A percentile compares a stretch with the other conserved stretches of the same genome.
phyloP scores from a whole-genome alignment of 30 jellyfish, hydroid and myxozoan genomes.

The Hydra vulgaris region DNA sequence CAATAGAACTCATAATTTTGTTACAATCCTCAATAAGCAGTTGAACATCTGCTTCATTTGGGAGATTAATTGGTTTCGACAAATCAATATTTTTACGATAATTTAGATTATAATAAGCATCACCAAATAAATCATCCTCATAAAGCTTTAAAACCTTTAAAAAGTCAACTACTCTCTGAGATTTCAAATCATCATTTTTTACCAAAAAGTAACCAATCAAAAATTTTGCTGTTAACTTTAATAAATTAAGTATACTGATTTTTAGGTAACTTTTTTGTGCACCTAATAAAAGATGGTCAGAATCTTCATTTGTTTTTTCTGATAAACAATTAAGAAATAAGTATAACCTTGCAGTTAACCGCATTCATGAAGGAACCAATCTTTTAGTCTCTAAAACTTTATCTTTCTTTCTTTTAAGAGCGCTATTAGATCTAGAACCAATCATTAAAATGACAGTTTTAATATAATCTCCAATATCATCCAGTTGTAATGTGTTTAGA shows the following conservation, averaged over 20 bases:
- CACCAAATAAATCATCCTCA: conserved; percentile 28
- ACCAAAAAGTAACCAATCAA: conserved; percentile 28
- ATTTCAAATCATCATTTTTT: background rate
- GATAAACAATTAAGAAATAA: background rate
- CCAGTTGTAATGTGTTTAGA: conserved; percentile 2
- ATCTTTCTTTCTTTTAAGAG: conserved; percentile 2
- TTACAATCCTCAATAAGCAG: conserved; percentile 13
- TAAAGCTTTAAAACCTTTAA: conserved; percentile 3
- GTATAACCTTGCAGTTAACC: conserved; percentile 18
- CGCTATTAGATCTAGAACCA: background rate
- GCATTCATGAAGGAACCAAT: conserved; percentile 8
- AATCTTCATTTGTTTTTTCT: background rate
- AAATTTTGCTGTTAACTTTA: conserved; percentile 5
- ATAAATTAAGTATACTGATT: conserved; percentile 2
- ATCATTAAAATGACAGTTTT: conserved; percentile 17
- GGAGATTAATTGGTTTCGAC: conserved; percentile 23
- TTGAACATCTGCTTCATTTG: conserved; percentile 22
- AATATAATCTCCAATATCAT: conserved; percentile 10
- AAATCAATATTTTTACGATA: conserved; percentile 1
- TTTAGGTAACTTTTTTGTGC: conserved; percentile 20
- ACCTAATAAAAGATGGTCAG: background rate
- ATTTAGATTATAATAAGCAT: conserved; percentile 16
- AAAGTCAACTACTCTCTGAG: conserved; percentile 17
- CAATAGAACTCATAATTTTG: conserved; percentile 1
- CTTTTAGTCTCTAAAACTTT: conserved; percentile 5